Percentiles rank a stretch among this genome's conserved stretches.
Evolutionary conservation across 2,888 invertebrate genomes (phyloP).

Genomic region (Cheilosia urbana): DNA sequence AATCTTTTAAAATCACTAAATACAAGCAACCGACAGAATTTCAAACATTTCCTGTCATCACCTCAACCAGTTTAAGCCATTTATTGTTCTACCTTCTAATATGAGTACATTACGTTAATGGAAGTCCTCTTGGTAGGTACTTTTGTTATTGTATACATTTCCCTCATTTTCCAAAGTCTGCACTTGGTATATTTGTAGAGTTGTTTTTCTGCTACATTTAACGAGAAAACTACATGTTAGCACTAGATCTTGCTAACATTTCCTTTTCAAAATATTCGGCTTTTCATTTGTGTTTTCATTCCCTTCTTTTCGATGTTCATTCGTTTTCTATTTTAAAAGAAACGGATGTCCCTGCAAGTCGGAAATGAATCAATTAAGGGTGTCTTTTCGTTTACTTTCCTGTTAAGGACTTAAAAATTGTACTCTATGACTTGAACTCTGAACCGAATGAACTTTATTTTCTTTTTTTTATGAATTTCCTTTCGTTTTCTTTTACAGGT

Average conservation of each 20-base stretch:
- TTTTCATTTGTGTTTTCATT: conserved; percentile 42
- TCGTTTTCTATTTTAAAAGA: conserved; percentile 4
- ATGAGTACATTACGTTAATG: too few relatives aligned
- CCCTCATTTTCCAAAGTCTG: conserved; percentile 5
- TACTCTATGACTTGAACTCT: conserved; percentile 39
- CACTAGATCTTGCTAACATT: conserved; percentile 71
- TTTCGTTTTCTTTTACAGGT: conserved; percentile 73
- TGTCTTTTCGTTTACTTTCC: conserved; percentile 1
- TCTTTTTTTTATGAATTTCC: conserved; percentile 46
- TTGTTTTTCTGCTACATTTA: conserved; percentile 61
- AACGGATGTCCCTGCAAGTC: conserved; percentile 22
- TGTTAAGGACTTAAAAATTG: conserved; percentile 36
- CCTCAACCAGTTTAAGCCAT: neutral
- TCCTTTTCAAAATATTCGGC: conserved; percentile 28
- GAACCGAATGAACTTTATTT: conserved; percentile 44
- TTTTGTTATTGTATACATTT: conserved; percentile 20
- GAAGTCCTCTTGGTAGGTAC: too few relatives aligned
- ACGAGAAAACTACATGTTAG: conserved; percentile 65
- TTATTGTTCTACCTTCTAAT: too few relatives aligned
- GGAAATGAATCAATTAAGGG: conserved; percentile 41
- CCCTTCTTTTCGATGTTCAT: neutral
- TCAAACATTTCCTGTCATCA: neutral
- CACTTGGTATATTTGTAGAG: neutral
- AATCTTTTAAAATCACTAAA: too few relatives aligned
- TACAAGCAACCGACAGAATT: neutral